Evolutionary conservation across 2,113 vertebrate genomes (phyloP), one percentile per base, ranked within the genome.

Genomic region (Gobiocypris rarus): DNA sequence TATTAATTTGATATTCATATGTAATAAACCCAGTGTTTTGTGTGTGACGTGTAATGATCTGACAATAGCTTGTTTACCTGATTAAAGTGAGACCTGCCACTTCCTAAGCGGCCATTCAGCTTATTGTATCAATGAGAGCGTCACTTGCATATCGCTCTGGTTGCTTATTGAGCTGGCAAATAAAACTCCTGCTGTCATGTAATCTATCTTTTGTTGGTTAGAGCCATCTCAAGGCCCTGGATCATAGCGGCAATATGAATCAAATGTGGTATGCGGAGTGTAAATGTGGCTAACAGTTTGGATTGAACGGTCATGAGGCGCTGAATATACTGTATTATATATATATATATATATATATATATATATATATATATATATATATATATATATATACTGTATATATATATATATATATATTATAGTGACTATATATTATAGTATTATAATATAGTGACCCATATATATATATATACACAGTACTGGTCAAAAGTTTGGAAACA

Each of bases 81-180:
- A 75, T 75, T 54, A n/a, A 54, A 31, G 45, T 9, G 71, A 52
- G 45, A 50, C 45, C 24, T 74, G n/a, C n/a, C 71, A 73, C 13
- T 74, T 74, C 71, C 14, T 75, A 75, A 75, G 43, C 0, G 3
- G 14, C n/a, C 45, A 74, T 75, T 75, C 4, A 75, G 24, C 15
- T 28, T 43, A 52, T 10, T 50, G 14, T 75, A 34, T 75, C 73
- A 75, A 31, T 52, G 73, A 75, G 17, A 75, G 24, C 31, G 8
- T 22, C 26, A 69, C 65, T 69, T 67, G 8, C 31, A 38, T 38
- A 22, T 38, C 0, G 7, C 43, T 17, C 43, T 50, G 22, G 22
- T 34, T 65, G 65, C 10, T 38, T 69, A 69, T 69, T 38, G 31
- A 38, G 22, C 10, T 6, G 5, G 38, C 22, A 13, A 71, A 24